These are phyloP conservation scores for Clitarchus hookeri DNA, from an alignment of 2,888 invertebrate genomes.

Conservation along the genomic window DNA sequence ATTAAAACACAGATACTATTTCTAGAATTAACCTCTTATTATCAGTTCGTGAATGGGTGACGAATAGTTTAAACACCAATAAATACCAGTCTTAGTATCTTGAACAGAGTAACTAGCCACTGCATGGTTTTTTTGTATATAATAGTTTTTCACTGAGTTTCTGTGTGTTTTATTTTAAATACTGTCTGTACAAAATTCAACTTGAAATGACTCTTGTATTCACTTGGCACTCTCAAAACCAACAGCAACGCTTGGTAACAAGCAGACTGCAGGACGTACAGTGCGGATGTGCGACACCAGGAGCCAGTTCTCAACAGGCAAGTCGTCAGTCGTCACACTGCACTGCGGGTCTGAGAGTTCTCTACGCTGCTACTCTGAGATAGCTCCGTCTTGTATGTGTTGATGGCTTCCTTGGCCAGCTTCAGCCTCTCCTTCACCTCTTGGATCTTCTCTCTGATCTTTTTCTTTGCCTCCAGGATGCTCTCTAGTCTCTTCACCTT, in stretches of 20 bases:
- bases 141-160: neutral
- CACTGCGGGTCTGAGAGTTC: neutral
- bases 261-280: neutral
- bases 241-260: neutral
- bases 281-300: no score
- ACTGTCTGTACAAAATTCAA: no score
- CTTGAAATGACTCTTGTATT: no score
- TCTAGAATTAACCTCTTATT: no score
- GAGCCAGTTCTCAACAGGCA: neutral
- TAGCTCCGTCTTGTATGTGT: neutral
- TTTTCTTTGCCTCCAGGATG: neutral
- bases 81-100: no score
- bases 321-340: neutral
- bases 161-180: neutral
- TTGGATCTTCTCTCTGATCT: neutral
- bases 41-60: no score
- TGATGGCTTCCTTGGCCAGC: constrained; percentile 2
- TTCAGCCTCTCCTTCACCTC: constrained; percentile 6
- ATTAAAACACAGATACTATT: no score
- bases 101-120: no score
- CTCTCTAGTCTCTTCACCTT: neutral
- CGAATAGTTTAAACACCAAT: no score
- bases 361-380: neutral
- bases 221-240: neutral
- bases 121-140: no score